Base-by-base conservation (phyloP, 2,797 vertebrate genomes). In the Pseudochirops cupreus region DNA sequence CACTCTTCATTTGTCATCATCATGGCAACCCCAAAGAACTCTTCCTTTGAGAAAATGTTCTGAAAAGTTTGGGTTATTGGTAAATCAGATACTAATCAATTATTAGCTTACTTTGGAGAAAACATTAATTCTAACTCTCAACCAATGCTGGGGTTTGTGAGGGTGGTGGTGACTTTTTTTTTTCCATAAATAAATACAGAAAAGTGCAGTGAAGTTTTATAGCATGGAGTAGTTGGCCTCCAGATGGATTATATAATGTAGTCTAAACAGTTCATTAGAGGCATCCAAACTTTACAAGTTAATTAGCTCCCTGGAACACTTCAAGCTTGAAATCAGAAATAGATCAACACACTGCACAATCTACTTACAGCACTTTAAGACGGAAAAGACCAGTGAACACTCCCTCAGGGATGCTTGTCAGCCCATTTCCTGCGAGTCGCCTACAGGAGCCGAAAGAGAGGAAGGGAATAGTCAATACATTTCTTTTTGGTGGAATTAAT, bases 321-420 rank as follows among this genome's bases (percentile, higher is more conserved):
- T 95, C 96, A 96, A 95, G 98, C 96, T 97, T 96, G 96, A 97
- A 97, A 97, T 91, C 91, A 95, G 93, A 97, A 97, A 96, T 96
- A 96, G 94, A 98, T 97, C 96, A 97, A 98, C 62, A 97, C 95
- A 98, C 97, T 67, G 97, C 92, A 95, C 28, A 56, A 93, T 98
- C 98, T 99, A 99, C 99, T 98, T 99, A 99, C 99, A 99, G 98
- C 95, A 99, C 99, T 99, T 99, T 99, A 96, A 99, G 99, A 96
- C 98, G 99, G 97, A 98, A 98, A 97, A 99, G 99, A 97, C 99
- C 99, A 58, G 98, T 94, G 97, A 99, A 99, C 31, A 99, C 98
- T 98, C 99, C 99, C 98, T 98, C 99, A 97, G 99, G 98, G 97
- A 99, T 99, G 97, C 98, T 97, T 97, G 98, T 99, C 98, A 99